Percentiles rank a stretch among this genome's conserved stretches.
These are phyloP conservation scores for Philypnodon macrostomus DNA, from an alignment of 2,797 vertebrate genomes.

Conservation along the genomic window DNA sequence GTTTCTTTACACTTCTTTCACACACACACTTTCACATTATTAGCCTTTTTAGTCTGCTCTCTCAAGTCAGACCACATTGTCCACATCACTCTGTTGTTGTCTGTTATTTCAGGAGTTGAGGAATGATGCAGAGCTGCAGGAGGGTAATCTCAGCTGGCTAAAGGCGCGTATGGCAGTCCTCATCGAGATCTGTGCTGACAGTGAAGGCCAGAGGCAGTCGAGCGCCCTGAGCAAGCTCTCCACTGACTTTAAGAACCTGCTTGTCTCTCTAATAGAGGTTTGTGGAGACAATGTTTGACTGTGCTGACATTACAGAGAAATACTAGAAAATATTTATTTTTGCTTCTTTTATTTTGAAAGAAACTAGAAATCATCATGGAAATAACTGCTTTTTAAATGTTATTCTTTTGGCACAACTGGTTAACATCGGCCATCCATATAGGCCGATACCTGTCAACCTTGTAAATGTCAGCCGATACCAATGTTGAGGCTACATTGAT, in stretches of 20 bases:
- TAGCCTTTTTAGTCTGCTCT: slow-evolving; percentile 1
- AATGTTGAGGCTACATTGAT: too few relatives aligned
- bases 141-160: slow-evolving; percentile 87
- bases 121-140: slow-evolving; percentile 80
- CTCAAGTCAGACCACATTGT: slow-evolving; percentile 13
- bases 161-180: slow-evolving; percentile 85
- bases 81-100: slow-evolving; percentile 19
- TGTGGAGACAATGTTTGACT: not conserved
- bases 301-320: not conserved
- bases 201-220: slow-evolving; percentile 83
- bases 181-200: slow-evolving; percentile 81
- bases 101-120: slow-evolving; percentile 79
- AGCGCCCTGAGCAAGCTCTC: slow-evolving; percentile 84
- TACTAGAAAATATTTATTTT: not conserved
- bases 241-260: slow-evolving; percentile 83
- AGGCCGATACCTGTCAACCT: too few relatives aligned
- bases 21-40: too few relatives aligned
- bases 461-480: too few relatives aligned
- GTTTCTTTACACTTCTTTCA: slow-evolving; percentile 9
- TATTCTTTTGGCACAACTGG: too few relatives aligned
- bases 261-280: slow-evolving; percentile 85
- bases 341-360: not conserved
- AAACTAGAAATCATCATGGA: too few relatives aligned
- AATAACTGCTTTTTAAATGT: too few relatives aligned
- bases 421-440: too few relatives aligned